phyloP scores from a whole-genome alignment of 2,888 invertebrate species.

The Epinotia nisella region DNA sequence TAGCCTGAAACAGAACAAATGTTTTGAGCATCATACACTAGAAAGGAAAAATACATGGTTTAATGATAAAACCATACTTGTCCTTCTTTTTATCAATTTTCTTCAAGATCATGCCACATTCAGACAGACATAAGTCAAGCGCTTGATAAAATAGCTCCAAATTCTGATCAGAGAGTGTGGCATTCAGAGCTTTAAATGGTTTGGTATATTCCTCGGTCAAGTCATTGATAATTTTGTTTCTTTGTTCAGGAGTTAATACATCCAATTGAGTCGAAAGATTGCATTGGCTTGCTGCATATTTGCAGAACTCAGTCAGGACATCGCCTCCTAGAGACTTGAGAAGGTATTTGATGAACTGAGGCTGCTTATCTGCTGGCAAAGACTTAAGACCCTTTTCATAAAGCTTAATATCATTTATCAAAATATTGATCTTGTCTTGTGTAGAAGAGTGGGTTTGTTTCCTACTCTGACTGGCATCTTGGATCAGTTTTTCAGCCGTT shows the following conservation, averaged over 20 bases:
- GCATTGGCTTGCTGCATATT: constrained; percentile 91
- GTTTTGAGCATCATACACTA: not conserved
- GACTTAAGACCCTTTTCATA: constrained; percentile 91
- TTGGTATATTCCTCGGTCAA: constrained; percentile 88
- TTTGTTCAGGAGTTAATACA: constrained; percentile 86
- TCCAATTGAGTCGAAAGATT: constrained; percentile 86
- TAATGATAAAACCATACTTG: constrained; percentile 59
- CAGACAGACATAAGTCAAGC: constrained; percentile 89
- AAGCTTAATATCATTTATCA: constrained; percentile 89
- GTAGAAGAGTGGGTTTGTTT: constrained; percentile 92
- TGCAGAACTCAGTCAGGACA: constrained; percentile 90
- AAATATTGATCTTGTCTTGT: constrained; percentile 92
- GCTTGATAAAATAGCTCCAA: constrained; percentile 92
- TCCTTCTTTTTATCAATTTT: constrained; percentile 96
- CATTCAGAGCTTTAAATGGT: constrained; percentile 87
- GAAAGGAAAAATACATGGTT: constrained; percentile 30
- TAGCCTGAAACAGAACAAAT: constrained; percentile 78
- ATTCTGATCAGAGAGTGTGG: constrained; percentile 87
- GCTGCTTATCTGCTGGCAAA: constrained; percentile 86
- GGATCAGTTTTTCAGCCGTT: constrained; percentile 89
- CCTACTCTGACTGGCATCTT: constrained; percentile 87
- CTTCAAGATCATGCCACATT: constrained; percentile 91
- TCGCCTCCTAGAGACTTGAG: constrained; percentile 94
- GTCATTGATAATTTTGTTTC: constrained; percentile 89
- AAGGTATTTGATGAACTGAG: constrained; percentile 91